Percentiles rank a stretch among this genome's conserved stretches.
Conservation (phyloP, 2,113 vertebrate species). For the Limnothrissa miodon region DNA sequence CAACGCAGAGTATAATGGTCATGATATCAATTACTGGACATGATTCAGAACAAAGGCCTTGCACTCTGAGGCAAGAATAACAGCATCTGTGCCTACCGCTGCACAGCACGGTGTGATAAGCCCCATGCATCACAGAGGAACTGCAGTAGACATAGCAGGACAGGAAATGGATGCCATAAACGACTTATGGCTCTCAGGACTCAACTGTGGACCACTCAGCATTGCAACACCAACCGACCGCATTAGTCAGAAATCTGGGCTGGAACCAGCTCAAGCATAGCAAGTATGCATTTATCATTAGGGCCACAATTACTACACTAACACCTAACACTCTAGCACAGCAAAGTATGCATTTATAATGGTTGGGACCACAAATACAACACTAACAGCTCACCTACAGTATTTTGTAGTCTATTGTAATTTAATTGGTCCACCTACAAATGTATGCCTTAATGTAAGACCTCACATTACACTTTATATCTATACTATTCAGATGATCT, state of each 20-base stretch:
- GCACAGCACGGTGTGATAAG: not conserved
- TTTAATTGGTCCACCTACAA: not conserved
- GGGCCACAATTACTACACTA: not conserved
- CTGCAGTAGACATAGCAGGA: not conserved
- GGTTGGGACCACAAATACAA: not conserved
- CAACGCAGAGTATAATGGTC: not conserved
- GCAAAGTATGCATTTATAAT: too few relatives aligned
- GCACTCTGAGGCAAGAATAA: not conserved
- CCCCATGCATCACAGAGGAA: not conserved
- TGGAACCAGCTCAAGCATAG: not conserved
- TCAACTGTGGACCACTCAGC: not conserved
- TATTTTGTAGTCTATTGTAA: not conserved
- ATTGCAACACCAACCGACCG: not conserved
- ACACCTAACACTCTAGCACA: too few relatives aligned
- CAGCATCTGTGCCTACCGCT: not conserved
- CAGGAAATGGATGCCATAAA: not conserved
- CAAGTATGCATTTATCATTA: not conserved
- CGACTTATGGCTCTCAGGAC: not conserved
- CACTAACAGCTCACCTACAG: not conserved
- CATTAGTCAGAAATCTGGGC: constrained; percentile 8
- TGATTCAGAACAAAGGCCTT: constrained; percentile 2
- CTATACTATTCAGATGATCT: too few relatives aligned
- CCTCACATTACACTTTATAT: too few relatives aligned
- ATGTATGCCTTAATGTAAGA: too few relatives aligned
- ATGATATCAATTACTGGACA: constrained; percentile 3